phyloP scores from a whole-genome alignment of 2,113 vertebrate genomes.

The Rostratula benghalensis region DNA sequence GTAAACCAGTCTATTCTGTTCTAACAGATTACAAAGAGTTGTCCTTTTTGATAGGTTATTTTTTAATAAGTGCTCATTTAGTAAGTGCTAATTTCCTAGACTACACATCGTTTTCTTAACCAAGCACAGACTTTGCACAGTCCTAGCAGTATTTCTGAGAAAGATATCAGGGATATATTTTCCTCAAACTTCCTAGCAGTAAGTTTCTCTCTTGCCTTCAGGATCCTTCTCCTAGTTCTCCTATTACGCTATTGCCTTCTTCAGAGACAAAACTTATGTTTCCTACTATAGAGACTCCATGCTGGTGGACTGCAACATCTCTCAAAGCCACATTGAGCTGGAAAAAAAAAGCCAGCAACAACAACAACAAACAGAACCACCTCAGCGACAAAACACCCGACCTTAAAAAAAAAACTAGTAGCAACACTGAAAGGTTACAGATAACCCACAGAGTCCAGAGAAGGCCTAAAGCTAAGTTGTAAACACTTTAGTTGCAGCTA shows the following conservation, averaged over 20 bases:
- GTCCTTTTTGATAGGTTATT: neutral
- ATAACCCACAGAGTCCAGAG: neutral
- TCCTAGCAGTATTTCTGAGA: neutral
- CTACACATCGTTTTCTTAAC: neutral
- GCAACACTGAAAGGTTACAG: neutral
- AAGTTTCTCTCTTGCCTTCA: neutral
- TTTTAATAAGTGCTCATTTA: neutral
- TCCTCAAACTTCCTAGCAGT: neutral
- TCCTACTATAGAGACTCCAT: neutral
- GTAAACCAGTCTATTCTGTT: neutral
- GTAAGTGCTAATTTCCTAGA: neutral
- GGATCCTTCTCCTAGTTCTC: neutral
- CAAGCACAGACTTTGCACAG: neutral
- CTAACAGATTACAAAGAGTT: neutral
- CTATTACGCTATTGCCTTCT: neutral
- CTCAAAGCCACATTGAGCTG: neutral
- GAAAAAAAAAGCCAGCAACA: neutral
- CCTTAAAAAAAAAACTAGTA: neutral
- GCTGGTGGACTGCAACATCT: neutral
- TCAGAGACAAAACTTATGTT: neutral
- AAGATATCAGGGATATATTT: neutral
- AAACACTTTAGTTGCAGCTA: neutral
- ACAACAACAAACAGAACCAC: neutral
- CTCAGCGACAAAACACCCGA: neutral
- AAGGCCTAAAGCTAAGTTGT: neutral